These are phyloP conservation scores for Drymodes brunneopygia DNA, from an alignment of 2,113 vertebrate species.

Conservation along the genomic window DNA sequence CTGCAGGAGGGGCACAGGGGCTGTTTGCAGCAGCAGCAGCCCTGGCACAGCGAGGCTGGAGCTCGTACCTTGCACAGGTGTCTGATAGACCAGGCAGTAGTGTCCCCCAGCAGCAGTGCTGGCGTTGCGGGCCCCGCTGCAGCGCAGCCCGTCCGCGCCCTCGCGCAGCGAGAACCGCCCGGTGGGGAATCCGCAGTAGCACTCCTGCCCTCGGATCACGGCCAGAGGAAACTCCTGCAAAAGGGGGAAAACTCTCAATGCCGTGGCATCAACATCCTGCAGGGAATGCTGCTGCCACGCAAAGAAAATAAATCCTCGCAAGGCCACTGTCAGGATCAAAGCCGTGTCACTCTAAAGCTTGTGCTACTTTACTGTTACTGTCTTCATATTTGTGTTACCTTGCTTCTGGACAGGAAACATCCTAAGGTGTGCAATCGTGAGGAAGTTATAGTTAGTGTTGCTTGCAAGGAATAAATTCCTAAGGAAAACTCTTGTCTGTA, in stretches of 20 bases:
- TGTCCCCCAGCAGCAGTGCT: neutral
- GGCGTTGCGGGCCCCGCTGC: constrained; percentile 20
- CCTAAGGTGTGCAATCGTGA: neutral
- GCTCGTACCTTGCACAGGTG: constrained; percentile 85
- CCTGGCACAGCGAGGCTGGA: fast-evolving
- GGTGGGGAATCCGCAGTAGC: constrained; percentile 84
- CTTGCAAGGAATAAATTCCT: neutral
- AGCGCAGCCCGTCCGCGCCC: constrained; percentile 62
- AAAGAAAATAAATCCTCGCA: neutral
- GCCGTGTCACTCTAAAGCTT: neutral
- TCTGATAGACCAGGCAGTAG: constrained; percentile 87
- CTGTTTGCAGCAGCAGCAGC: neutral
- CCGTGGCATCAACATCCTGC: neutral
- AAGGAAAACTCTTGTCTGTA: neutral
- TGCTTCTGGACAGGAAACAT: neutral
- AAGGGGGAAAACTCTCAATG: neutral
- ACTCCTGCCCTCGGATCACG: constrained; percentile 75
- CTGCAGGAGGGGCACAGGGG: neutral
- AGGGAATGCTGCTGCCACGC: neutral
- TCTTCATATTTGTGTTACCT: neutral
- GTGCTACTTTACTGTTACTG: neutral
- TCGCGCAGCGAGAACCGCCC: constrained; percentile 73
- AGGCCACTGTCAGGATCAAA: neutral
- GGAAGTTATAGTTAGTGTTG: neutral
- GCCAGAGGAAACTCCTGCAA: constrained; percentile 88